These are phyloP conservation scores for Hyperoodon ampullatus DNA, from an alignment of 2,113 vertebrate genomes.

Conservation along the genomic window DNA sequence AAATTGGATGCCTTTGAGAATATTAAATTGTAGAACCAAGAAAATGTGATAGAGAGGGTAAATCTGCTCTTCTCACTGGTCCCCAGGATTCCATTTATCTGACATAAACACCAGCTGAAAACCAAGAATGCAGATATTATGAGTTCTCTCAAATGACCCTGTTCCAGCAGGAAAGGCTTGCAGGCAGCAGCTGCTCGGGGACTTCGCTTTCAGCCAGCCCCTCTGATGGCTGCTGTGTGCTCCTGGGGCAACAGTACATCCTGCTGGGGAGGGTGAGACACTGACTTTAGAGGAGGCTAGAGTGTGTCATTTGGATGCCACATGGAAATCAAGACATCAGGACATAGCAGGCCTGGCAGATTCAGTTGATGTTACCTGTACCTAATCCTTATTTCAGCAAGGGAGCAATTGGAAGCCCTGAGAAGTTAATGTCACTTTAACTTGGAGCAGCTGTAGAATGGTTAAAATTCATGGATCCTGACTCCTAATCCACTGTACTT, in stretches of 20 bases:
- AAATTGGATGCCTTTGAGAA: neutral
- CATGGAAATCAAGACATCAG: neutral
- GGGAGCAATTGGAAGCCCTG: neutral
- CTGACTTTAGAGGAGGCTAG: neutral
- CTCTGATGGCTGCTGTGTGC: neutral
- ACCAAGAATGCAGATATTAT: neutral
- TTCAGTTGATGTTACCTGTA: neutral
- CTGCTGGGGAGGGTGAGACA: neutral
- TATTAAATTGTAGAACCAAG: slow-evolving; percentile 32
- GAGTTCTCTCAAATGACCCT: neutral
- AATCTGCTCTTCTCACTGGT: neutral
- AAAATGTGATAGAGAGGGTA: neutral
- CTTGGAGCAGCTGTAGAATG: neutral
- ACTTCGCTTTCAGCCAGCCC: neutral
- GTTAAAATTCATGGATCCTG: neutral
- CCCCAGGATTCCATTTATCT: neutral
- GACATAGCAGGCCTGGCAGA: neutral
- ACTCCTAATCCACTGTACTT: neutral
- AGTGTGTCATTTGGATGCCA: neutral
- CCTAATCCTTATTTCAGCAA: neutral
- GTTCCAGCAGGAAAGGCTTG: neutral
- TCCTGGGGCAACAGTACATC: neutral
- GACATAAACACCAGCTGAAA: neutral
- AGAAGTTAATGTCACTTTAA: neutral
- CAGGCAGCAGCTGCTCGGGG: neutral